phyloP scores from a whole-genome alignment of 2,888 invertebrate species.

The Gortyna flavago region DNA sequence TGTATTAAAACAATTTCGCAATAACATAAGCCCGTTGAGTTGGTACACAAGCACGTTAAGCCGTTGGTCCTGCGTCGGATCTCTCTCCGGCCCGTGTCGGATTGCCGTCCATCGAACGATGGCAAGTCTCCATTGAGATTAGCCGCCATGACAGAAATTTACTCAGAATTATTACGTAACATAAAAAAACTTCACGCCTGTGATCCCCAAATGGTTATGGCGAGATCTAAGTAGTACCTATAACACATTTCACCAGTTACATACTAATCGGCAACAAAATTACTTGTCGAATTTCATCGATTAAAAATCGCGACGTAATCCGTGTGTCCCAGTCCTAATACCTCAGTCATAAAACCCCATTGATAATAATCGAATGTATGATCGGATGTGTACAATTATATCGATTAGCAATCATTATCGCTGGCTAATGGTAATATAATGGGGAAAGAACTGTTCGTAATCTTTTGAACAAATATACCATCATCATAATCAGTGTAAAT shows the following conservation, averaged over 20 bases:
- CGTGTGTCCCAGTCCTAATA: conserved; percentile 16
- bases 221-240: not conserved
- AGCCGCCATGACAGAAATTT: too few relatives aligned
- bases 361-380: conserved; percentile 47
- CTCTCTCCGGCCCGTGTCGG: too few relatives aligned
- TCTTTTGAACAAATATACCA: conserved; percentile 48
- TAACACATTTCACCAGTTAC: not conserved
- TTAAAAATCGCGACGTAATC: not conserved
- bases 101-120: too few relatives aligned
- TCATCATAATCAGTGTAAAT: conserved; percentile 22
- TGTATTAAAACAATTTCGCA: not conserved
- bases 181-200: not conserved
- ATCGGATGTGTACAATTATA: conserved; percentile 52
- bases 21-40: too few relatives aligned
- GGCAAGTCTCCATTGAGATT: too few relatives aligned
- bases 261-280: not conserved
- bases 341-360: conserved; percentile 20
- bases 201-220: not conserved
- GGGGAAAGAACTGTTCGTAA: conserved; percentile 42
- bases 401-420: conserved; percentile 50
- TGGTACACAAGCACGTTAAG: too few relatives aligned
- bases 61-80: too few relatives aligned
- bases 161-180: too few relatives aligned
- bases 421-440: conserved; percentile 52
- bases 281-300: not conserved